A percentile compares a stretch with the other conserved stretches of the same genome.
Conservation (phyloP, 2,888 invertebrate species). For the Euproctis similis region DNA sequence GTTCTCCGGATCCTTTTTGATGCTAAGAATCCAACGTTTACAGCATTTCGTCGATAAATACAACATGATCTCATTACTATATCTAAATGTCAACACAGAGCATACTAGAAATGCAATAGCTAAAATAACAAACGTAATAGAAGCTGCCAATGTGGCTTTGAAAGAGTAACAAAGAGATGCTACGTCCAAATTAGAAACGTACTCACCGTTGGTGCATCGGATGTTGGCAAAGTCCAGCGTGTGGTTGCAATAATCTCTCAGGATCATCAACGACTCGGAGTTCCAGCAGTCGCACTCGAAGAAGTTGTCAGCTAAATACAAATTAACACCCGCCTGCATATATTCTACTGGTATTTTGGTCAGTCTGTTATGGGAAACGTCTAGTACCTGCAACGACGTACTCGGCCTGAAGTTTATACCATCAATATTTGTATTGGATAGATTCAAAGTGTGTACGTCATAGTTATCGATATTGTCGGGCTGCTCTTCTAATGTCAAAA, state of each 20-base stretch:
- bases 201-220: conserved; percentile 14
- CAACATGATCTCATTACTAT: conserved; percentile 19
- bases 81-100: conserved; percentile 12
- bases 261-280: neutral
- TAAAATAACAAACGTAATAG: conserved; percentile 11
- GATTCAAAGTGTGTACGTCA: conserved; percentile 5
- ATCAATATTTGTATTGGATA: conserved; percentile 6
- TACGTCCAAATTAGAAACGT: conserved; percentile 6
- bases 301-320: conserved; percentile 11
- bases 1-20: conserved; percentile 22
- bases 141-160: conserved; percentile 8
- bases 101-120: conserved; percentile 3
- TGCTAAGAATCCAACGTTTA: conserved; percentile 14
- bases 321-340: conserved; percentile 4
- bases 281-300: conserved; percentile 12
- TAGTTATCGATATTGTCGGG: neutral
- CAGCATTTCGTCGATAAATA: conserved; percentile 16
- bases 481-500: conserved; percentile 1
- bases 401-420: conserved; percentile 8
- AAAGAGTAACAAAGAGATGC: conserved; percentile 23
- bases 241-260: conserved; percentile 5
- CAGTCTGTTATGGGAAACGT: conserved; percentile 11
- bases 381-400: conserved; percentile 5
- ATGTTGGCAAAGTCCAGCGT: conserved; percentile 16
- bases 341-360: conserved; percentile 7